Evolutionary conservation across 2,113 vertebrate species (phyloP).

Genomic region (Dipodomys spectabilis): DNA sequence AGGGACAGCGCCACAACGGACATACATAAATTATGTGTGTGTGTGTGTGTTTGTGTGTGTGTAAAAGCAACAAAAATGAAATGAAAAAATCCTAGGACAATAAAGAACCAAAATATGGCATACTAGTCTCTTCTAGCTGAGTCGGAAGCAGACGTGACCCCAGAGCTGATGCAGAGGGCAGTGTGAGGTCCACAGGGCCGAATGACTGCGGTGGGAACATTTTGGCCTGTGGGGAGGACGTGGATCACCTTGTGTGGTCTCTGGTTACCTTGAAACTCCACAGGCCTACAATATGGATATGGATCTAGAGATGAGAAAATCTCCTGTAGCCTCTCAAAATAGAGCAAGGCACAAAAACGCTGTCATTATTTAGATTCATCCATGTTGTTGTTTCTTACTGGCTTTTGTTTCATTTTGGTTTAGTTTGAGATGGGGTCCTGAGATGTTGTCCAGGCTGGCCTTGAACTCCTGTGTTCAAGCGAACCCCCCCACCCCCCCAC

Average conservation of each 20-base stretch:
- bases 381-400: neutral
- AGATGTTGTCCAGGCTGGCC: neutral
- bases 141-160: neutral
- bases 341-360: neutral
- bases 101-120: neutral
- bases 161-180: neutral
- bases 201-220: neutral
- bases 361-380: neutral
- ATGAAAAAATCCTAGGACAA: too few relatives aligned
- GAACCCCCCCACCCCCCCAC: neutral
- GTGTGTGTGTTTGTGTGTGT: too few relatives aligned
- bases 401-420: neutral
- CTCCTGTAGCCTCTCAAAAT: neutral
- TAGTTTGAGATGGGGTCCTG: neutral
- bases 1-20: too few relatives aligned
- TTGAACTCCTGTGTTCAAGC: neutral
- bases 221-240: neutral
- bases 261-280: neutral
- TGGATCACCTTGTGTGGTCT: neutral
- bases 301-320: neutral
- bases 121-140: neutral
- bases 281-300: neutral
- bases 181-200: neutral
- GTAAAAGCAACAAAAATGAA: too few relatives aligned
- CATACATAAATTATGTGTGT: too few relatives aligned